Evolutionary conservation across 23 tunicate species (phyloP), one percentile per base, ranked within the genome.

Genomic region (Diplosoma virens): DNA sequence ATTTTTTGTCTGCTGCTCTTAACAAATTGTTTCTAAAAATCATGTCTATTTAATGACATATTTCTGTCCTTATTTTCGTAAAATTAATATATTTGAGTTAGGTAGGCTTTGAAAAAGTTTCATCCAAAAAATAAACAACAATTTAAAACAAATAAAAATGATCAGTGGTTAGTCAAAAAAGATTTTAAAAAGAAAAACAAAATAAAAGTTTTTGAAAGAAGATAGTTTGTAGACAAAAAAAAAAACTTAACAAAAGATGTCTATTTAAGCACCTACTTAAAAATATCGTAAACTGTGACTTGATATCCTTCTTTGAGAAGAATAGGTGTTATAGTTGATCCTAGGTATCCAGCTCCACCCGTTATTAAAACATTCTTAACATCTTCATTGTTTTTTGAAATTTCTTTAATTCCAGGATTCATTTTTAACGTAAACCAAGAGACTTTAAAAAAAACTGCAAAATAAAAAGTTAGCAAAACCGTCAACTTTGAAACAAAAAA

Each of bases 341-440:
- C 98, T 4, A 93, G 64, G 45, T 93, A 93, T 17, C 98, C 98
- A 3, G 98, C 98, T 54, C 98, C 98, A 30, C 98, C 98, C n/a
- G 98, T 86, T 24, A 93, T 85, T 7, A 93, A 75, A 29, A 93
- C 88, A 48, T 55, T 71, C 60, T 82, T 82, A 5, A 87, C 45
- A 31, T 82, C 60, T 41, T 79, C 75, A 70, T 93, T 95, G 65
- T 93, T 95, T 24, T 95, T 76, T 3, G 78, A 35, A 31, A 59
- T 75, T 1, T 47, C 22, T 50, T 36, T 67, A 7, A 80, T 27
- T 11, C 80, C 92, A 34, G 92, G 82, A 78, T 59, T 84, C 71
- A 75, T 84, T 27, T 36, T 73, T 4, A n/a, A n/a, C n/a, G n/a
- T n/a, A n/a, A n/a, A n/a, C n/a, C n/a, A n/a, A n/a, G n/a, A n/a